Percentiles rank a stretch among this genome's conserved stretches.
Evolutionary conservation across 2,113 vertebrate species (phyloP).

Genomic region (Bos indicus): DNA sequence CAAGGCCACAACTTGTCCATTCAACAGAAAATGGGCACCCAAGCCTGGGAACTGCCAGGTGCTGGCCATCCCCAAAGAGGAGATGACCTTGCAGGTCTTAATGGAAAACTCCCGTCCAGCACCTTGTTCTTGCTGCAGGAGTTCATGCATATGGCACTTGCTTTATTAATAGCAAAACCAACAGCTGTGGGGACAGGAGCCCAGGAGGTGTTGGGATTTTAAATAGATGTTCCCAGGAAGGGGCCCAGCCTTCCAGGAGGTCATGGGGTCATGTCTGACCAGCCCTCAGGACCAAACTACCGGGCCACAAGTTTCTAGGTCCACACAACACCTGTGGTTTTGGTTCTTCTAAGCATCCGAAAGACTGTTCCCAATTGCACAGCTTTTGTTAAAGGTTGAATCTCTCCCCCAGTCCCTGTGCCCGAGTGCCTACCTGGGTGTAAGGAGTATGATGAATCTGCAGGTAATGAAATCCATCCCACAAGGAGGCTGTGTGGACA

Average conservation of each 20-base stretch:
- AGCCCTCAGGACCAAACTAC: neutral
- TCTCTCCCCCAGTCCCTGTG: too few species aligned
- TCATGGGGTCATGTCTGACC: neutral
- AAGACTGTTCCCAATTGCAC: too few species aligned
- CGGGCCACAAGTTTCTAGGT: neutral
- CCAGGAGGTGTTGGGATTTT: neutral
- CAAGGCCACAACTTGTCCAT: neutral
- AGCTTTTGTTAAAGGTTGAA: neutral
- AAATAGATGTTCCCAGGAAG: neutral
- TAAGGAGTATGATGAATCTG: neutral
- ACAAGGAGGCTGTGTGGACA: neutral
- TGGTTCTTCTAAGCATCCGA: neutral
- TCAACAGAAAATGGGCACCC: neutral
- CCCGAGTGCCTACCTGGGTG: neutral
- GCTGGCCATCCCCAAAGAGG: neutral
- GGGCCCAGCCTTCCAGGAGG: neutral
- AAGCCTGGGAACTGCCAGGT: neutral
- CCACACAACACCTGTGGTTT: neutral
- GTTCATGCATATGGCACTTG: neutral
- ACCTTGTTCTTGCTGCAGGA: neutral
- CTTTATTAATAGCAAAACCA: neutral
- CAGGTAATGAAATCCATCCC: neutral
- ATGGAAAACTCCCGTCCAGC: neutral
- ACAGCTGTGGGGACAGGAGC: neutral
- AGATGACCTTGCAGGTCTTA: neutral